A percentile compares a stretch with the other conserved stretches of the same genome.
These are phyloP conservation scores for Pilophorus perplexus DNA, from an alignment of 2,888 invertebrate species.

Conservation along the genomic window DNA sequence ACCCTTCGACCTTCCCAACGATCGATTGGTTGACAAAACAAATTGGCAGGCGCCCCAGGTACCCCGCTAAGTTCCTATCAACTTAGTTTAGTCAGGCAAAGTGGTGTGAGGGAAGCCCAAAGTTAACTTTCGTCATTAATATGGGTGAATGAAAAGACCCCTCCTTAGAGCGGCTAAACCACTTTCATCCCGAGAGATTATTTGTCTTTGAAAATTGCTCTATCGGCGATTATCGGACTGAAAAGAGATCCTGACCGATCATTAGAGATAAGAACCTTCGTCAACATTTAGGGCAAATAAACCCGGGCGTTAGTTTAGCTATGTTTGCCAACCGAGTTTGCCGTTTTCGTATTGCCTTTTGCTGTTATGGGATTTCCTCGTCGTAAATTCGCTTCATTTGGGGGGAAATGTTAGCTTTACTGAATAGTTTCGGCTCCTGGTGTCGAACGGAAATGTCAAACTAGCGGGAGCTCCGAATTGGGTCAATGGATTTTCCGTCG, in stretches of 20 bases:
- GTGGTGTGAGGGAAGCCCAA: no score
- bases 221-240: slow-evolving; percentile 23
- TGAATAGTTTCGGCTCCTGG: no score
- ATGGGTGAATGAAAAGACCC: slow-evolving; percentile 32
- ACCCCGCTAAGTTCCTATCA: slow-evolving; percentile 39
- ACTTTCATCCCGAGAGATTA: slow-evolving; percentile 31
- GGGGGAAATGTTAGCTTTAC: no score
- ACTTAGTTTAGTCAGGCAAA: slow-evolving; percentile 37
- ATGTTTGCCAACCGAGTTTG: no score
- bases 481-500: no score
- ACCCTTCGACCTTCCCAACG: slow-evolving; percentile 9
- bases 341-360: no score
- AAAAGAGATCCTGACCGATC: slow-evolving; percentile 25
- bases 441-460: no score
- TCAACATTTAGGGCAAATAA: slow-evolving; percentile 17
- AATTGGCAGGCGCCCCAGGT: slow-evolving; percentile 40
- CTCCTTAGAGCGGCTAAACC: slow-evolving; percentile 18
- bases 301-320: no score
- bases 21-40: slow-evolving; percentile 41
- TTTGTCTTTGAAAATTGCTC: slow-evolving; percentile 29
- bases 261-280: slow-evolving; percentile 19
- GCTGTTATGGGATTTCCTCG: no score
- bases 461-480: no score
- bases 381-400: no score
- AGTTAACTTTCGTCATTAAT: slow-evolving; percentile 32